Conservation (phyloP, 1,140 invertebrate genomes). For the Drosophila asahinai region DNA sequence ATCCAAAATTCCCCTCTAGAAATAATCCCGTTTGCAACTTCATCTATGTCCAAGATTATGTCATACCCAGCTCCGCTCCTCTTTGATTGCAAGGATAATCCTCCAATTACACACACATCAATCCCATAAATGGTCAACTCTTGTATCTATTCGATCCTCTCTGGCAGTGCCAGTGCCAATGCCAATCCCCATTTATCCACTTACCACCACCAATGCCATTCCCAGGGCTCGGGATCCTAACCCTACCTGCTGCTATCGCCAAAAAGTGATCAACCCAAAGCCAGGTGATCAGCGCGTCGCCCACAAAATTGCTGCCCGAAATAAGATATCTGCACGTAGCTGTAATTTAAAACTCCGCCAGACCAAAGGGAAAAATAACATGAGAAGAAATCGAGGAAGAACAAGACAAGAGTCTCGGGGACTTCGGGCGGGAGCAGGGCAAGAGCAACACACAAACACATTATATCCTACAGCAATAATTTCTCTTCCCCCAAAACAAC, state of each 20-base stretch:
- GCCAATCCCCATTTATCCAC: constrained; percentile 25
- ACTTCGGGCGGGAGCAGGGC: constrained; percentile 24
- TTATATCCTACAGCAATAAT: constrained; percentile 75
- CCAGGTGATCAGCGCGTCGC: constrained; percentile 67
- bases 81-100: constrained; percentile 44
- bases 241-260: constrained; percentile 61
- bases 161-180: constrained; percentile 9
- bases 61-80: constrained; percentile 31
- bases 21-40: background rate
- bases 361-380: constrained; percentile 31
- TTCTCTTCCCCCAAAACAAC: constrained; percentile 55
- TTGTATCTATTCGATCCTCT: constrained; percentile 31
- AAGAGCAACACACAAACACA: constrained; percentile 33
- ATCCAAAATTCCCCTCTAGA: background rate
- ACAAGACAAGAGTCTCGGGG: constrained; percentile 30
- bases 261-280: constrained; percentile 57
- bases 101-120: constrained; percentile 55
- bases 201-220: constrained; percentile 18
- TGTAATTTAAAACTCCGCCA: constrained; percentile 79
- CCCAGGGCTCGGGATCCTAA: constrained; percentile 18
- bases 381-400: constrained; percentile 31
- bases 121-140: constrained; percentile 55
- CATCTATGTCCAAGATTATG: constrained; percentile 28
- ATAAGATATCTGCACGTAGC: constrained; percentile 83
- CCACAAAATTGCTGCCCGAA: constrained; percentile 74